Evolutionary conservation across 2,888 invertebrate species (phyloP), one percentile per base, ranked within the genome.

Genomic region (Xylophagus ater): DNA sequence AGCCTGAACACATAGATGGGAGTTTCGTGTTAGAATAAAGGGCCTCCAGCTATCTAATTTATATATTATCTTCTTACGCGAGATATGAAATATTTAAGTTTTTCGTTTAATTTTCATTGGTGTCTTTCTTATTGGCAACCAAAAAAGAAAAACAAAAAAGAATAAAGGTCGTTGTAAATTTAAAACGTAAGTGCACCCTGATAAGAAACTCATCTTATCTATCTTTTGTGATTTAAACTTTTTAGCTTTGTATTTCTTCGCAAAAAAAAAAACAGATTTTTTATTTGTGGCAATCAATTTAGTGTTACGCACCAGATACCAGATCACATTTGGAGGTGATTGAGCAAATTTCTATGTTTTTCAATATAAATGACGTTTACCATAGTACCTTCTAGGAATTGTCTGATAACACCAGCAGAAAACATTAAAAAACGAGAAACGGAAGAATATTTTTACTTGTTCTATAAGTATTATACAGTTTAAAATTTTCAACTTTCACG

Each of bases 81-180:
- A 35, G 44, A 44, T 44, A 44, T 44, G 44, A 44, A 44, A 44
- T 44, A 44, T 44, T 44, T 44, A 44, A 44, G 44, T 44, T 39
- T 38, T 37, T 35, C 41, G 9, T 9, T 5, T n/a, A 26, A 8
- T 26, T 26, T 8, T 26, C n/a, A n/a, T n/a, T n/a, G n/a, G n/a
- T n/a, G n/a, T n/a, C n/a, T n/a, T n/a, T n/a, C n/a, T n/a, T n/a
- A n/a, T n/a, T n/a, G n/a, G n/a, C n/a, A n/a, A n/a, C n/a, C n/a
- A n/a, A n/a, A n/a, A n/a, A n/a, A n/a, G n/a, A n/a, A n/a, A n/a
- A n/a, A n/a, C n/a, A n/a, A n/a, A n/a, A n/a, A n/a, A n/a, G n/a
- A n/a, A n/a, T n/a, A n/a, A n/a, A n/a, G n/a, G n/a, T n/a, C n/a
- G n/a, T 37, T 17, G 23, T 18, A 37, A 40, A 34, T 23, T 12